These are phyloP conservation scores for Limnephilus marmoratus DNA, from an alignment of 2,888 invertebrate genomes.

Conservation along the genomic window DNA sequence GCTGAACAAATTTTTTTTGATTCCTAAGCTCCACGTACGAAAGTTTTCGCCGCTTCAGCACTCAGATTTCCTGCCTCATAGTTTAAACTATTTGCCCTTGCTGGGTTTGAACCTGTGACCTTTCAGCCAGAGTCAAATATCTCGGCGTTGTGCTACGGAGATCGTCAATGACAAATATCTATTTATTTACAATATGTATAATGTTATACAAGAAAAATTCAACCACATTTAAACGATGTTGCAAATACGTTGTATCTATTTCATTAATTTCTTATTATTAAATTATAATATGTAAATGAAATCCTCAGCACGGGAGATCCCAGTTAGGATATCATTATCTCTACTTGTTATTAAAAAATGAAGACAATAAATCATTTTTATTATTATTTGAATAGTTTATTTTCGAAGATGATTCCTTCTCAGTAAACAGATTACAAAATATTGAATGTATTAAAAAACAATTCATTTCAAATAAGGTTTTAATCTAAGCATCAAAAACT, in stretches of 20 bases:
- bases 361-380: too few species aligned
- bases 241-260: neutral
- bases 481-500: too few species aligned
- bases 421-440: neutral
- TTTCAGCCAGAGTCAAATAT: neutral
- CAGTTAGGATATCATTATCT: too few species aligned
- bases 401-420: neutral
- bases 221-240: neutral
- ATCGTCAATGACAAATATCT: neutral
- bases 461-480: neutral
- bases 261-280: too few species aligned
- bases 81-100: neutral
- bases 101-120: neutral
- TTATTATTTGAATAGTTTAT: neutral
- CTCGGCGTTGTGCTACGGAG: neutral
- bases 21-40: too few species aligned
- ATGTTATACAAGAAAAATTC: neutral
- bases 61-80: neutral
- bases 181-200: neutral
- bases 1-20: too few species aligned
- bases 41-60: neutral
- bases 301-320: too few species aligned
- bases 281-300: too few species aligned
- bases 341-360: too few species aligned
- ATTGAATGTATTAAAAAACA: neutral